Conservation (phyloP, 1,140 invertebrate species). For the Eubasilissa regina region DNA sequence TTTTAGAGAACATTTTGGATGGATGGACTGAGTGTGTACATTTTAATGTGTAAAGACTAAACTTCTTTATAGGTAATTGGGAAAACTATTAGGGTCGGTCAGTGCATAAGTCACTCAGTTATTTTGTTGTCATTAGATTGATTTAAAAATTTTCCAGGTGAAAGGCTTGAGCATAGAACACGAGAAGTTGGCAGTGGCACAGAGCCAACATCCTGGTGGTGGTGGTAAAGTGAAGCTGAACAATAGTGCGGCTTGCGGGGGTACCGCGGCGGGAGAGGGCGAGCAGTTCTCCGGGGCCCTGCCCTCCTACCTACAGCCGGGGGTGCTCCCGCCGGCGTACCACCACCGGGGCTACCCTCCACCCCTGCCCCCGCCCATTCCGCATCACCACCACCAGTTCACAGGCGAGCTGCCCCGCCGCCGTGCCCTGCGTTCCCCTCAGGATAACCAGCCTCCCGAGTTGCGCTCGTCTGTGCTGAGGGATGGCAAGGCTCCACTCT, state of each 20-base stretch:
- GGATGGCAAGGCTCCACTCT: slow-evolving; percentile 73
- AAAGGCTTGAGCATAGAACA: slow-evolving; percentile 86
- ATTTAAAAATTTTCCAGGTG: slow-evolving; percentile 78
- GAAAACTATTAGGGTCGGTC: too few species aligned
- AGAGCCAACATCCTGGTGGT: slow-evolving; percentile 72
- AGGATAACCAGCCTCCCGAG: slow-evolving; percentile 70
- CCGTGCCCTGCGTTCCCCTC: slow-evolving; percentile 64
- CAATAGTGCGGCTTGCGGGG: slow-evolving; percentile 47
- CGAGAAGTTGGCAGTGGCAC: slow-evolving; percentile 80
- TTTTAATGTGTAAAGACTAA: too few species aligned
- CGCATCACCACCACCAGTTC: slow-evolving; percentile 66
- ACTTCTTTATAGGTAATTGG: too few species aligned
- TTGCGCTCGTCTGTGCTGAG: slow-evolving; percentile 66
- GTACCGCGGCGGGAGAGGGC: slow-evolving; percentile 66
- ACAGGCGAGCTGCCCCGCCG: slow-evolving; percentile 60
- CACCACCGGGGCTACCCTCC: slow-evolving; percentile 70
- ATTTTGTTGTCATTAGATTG: too few species aligned
- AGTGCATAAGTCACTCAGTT: too few species aligned
- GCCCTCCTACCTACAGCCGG: slow-evolving; percentile 70
- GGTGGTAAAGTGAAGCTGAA: slow-evolving; percentile 66
- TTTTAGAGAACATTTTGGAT: too few species aligned
- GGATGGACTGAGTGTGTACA: too few species aligned
- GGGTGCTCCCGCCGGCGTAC: slow-evolving; percentile 68
- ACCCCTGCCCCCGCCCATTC: slow-evolving; percentile 76
- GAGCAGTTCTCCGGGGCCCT: slow-evolving; percentile 72